Evolutionary conservation across 1,140 invertebrate species (phyloP).

Genomic region (Euborellia annulipes): DNA sequence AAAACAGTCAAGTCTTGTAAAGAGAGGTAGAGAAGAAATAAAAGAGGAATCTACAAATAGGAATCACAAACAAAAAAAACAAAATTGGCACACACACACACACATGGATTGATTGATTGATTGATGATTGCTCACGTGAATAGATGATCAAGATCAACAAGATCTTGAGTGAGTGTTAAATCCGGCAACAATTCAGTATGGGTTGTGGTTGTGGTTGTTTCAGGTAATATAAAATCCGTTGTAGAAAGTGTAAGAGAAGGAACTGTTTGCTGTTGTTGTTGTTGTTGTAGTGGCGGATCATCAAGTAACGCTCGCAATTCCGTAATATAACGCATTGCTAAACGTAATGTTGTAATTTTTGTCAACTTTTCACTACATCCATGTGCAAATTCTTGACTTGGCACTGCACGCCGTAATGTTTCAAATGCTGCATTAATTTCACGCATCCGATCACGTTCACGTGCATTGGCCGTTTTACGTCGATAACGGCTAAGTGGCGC

Average conservation of each 20-base stretch:
- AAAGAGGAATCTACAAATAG: no score
- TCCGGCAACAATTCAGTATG: no score
- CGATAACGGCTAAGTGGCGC: slow-evolving; percentile 78
- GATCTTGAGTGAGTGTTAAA: no score
- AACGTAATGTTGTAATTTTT: slow-evolving; percentile 42
- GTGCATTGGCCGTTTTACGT: slow-evolving; percentile 72
- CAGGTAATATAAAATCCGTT: no score
- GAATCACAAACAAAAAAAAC: no score
- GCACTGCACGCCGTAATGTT: slow-evolving; percentile 53
- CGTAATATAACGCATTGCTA: slow-evolving; percentile 48
- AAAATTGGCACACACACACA: no score
- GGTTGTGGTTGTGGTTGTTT: no score
- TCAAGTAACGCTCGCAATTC: slow-evolving; percentile 23
- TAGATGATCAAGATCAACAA: no score
- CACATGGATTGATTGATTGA: no score
- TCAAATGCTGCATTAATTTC: slow-evolving; percentile 82
- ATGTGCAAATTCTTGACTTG: slow-evolving; percentile 19
- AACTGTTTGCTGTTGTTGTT: not conserved
- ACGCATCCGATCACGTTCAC: slow-evolving; percentile 68
- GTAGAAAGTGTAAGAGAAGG: not conserved
- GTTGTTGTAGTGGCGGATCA: slow-evolving; percentile 19
- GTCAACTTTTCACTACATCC: slow-evolving; percentile 33
- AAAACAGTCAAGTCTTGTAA: no score
- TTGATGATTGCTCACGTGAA: no score
- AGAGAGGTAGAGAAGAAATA: no score